These are phyloP conservation scores for Spisula subtruncata DNA, from an alignment of 2,888 invertebrate species.

Conservation along the genomic window DNA sequence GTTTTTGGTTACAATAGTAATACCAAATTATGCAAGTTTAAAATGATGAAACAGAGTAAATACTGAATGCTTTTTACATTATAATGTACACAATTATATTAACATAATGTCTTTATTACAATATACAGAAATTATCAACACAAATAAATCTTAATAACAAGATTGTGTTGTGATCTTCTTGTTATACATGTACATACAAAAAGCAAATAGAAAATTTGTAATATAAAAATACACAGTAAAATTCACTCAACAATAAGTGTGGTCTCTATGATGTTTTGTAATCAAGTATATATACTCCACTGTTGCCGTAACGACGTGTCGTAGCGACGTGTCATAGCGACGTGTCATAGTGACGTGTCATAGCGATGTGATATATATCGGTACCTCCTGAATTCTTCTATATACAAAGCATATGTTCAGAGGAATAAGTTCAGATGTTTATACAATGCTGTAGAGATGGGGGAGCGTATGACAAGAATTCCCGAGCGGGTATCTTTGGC, in stretches of 20 bases:
- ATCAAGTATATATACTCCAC: neutral
- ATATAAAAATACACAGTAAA: slow-evolving; percentile 27
- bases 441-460: neutral
- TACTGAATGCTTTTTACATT: neutral
- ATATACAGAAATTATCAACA: neutral
- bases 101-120: neutral
- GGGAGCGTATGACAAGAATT: neutral
- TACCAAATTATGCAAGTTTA: too few species aligned
- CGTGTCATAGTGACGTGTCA: too few species aligned
- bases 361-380: too few species aligned
- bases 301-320: neutral
- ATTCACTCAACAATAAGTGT: slow-evolving; percentile 15
- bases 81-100: neutral
- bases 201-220: slow-evolving; percentile 12
- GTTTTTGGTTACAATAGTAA: too few species aligned
- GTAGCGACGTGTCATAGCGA: too few species aligned
- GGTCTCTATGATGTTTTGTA: neutral
- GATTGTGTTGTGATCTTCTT: neutral
- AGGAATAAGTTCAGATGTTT: neutral
- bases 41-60: neutral
- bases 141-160: neutral
- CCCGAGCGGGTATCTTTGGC: neutral
- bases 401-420: slow-evolving; percentile 1
- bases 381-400: neutral
- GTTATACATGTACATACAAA: neutral